Percentiles rank a stretch among this genome's conserved stretches.
Evolutionary conservation across 1,140 invertebrate species (phyloP).

Genomic region (Lepeophtheirus salmonis): DNA sequence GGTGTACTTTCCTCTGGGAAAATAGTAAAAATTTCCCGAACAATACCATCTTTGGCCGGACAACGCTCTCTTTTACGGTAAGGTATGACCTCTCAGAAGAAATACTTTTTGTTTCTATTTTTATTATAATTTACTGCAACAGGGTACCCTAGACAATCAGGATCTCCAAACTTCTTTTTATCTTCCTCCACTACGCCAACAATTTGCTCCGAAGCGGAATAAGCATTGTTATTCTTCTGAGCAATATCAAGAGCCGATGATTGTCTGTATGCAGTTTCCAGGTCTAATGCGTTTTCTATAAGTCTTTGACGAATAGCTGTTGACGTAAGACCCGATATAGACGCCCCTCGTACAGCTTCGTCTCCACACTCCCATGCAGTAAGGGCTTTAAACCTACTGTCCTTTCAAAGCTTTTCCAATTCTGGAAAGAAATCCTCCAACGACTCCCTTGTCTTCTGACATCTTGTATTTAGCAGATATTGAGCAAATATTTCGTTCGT

Average conservation of each 20-base stretch:
- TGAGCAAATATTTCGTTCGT: not conserved
- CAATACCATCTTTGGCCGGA: too few species aligned
- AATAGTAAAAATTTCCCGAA: too few species aligned
- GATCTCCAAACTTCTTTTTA: too few species aligned
- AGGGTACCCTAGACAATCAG: too few species aligned
- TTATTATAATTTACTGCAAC: too few species aligned
- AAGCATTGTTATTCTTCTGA: not conserved
- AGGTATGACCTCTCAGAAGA: too few species aligned
- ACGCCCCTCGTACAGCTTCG: not conserved
- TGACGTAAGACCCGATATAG: not conserved
- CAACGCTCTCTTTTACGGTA: too few species aligned
- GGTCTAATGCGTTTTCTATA: not conserved
- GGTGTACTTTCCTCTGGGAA: too few species aligned
- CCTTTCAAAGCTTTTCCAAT: not conserved
- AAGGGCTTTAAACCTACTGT: not conserved
- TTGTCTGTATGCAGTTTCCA: not conserved
- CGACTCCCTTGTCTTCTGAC: not conserved
- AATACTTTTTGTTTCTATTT: too few species aligned
- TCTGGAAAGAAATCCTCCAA: not conserved
- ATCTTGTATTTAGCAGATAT: not conserved
- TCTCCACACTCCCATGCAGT: not conserved
- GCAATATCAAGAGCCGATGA: not conserved
- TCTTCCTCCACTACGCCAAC: not conserved
- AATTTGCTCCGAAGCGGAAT: not conserved
- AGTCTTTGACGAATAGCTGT: not conserved